Percentiles rank a stretch among this genome's conserved stretches.
Evolutionary conservation across 2,797 vertebrate species (phyloP).

Genomic region (Falco concolor): DNA sequence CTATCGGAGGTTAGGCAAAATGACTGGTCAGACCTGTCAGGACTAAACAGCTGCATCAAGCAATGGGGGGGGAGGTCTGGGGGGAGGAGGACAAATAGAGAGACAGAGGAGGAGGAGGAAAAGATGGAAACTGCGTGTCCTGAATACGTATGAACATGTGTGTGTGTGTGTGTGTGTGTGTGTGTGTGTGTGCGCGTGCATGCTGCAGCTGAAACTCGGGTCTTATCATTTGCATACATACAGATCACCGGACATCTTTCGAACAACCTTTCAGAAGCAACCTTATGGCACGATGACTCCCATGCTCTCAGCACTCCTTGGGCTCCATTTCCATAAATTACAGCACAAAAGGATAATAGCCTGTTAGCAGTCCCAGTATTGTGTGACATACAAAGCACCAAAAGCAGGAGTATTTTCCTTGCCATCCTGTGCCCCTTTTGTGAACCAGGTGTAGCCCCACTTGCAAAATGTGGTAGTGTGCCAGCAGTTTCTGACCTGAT

Average conservation of each 20-base stretch:
- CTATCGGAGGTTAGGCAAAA: slow-evolving; percentile 55
- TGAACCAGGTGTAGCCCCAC: slow-evolving; percentile 22
- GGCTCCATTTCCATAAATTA: slow-evolving; percentile 9
- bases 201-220: neutral
- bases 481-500: slow-evolving; percentile 77
- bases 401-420: neutral
- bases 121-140: slow-evolving; percentile 28
- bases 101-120: slow-evolving; percentile 27
- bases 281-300: neutral
- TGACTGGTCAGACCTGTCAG: slow-evolving; percentile 39
- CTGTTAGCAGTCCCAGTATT: neutral
- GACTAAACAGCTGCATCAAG: slow-evolving; percentile 39
- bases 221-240: slow-evolving; percentile 29
- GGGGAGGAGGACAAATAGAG: neutral
- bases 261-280: neutral
- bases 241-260: neutral
- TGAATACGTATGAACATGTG: neutral
- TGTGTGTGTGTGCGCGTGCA: neutral
- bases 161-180: neutral
- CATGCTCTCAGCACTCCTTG: neutral
- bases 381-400: neutral
- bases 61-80: neutral
- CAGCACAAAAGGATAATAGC: neutral
- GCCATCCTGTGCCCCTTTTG: neutral
- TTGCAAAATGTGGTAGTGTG: neutral